phyloP scores from a whole-genome alignment of 2,797 vertebrate genomes.

The Sebastes baramenuke region DNA sequence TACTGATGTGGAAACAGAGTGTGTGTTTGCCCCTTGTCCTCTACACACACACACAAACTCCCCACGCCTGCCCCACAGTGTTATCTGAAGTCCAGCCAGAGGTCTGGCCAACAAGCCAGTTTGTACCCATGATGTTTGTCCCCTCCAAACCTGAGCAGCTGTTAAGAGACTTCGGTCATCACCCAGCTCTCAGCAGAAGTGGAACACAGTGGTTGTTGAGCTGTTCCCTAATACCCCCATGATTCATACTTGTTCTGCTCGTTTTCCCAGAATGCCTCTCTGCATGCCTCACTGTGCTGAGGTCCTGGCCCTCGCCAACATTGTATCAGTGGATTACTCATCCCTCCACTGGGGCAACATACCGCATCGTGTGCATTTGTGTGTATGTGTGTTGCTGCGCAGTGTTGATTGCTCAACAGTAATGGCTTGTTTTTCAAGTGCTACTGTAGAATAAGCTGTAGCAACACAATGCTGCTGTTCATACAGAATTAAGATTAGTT shows the following conservation, averaged over 20 bases:
- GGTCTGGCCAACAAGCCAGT: slow-evolving; percentile 57
- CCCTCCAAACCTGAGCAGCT: slow-evolving; percentile 74
- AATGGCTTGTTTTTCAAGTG: slow-evolving; percentile 58
- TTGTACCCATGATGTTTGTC: slow-evolving; percentile 60
- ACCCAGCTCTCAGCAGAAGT: slow-evolving; percentile 61
- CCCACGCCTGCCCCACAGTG: slow-evolving; percentile 2
- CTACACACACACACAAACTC: neutral
- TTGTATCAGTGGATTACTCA: slow-evolving; percentile 73
- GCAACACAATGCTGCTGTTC: slow-evolving; percentile 13
- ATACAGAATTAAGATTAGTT: slow-evolving; percentile 3
- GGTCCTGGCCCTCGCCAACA: slow-evolving; percentile 62
- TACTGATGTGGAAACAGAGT: slow-evolving; percentile 55
- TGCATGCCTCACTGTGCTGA: slow-evolving; percentile 57
- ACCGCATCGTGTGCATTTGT: slow-evolving; percentile 19
- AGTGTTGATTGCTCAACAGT: slow-evolving; percentile 47
- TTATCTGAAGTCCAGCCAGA: slow-evolving; percentile 65
- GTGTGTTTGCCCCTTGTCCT: slow-evolving; percentile 44
- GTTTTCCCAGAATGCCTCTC: slow-evolving; percentile 74
- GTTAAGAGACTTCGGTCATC: slow-evolving; percentile 69
- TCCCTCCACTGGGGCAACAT: slow-evolving; percentile 59
- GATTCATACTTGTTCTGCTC: slow-evolving; percentile 71
- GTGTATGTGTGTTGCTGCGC: neutral
- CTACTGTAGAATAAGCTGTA: slow-evolving; percentile 22
- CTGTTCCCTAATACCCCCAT: slow-evolving; percentile 68
- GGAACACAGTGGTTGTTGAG: slow-evolving; percentile 65